Conservation (phyloP, 2,888 invertebrate genomes). For the Aradus depressus region DNA sequence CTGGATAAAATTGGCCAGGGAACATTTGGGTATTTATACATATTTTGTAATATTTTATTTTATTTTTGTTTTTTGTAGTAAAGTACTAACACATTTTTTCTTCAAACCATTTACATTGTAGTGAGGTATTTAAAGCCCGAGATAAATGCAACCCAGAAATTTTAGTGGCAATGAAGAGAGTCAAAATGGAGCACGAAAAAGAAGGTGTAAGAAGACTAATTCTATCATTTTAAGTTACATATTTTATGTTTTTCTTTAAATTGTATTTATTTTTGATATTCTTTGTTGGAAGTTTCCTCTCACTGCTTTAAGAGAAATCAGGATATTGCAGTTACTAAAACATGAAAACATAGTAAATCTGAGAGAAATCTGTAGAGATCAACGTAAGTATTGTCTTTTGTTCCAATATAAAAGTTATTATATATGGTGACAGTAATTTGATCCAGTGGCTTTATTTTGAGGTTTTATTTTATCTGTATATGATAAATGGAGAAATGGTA, state of each 20-base stretch:
- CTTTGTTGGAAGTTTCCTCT: slow-evolving; percentile 74
- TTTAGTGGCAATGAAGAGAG: slow-evolving; percentile 97
- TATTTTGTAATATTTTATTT: neutral
- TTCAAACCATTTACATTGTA: too few species aligned
- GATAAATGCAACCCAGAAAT: slow-evolving; percentile 75
- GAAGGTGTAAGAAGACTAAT: slow-evolving; percentile 63
- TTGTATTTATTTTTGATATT: neutral
- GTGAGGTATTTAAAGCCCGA: slow-evolving; percentile 95
- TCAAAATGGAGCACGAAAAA: slow-evolving; percentile 98
- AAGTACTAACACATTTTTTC: too few species aligned
- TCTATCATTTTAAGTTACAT: neutral
- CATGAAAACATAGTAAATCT: slow-evolving; percentile 96
- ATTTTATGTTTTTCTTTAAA: neutral
- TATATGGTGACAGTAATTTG: neutral
- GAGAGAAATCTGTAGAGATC: slow-evolving; percentile 91
- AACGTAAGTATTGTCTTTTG: slow-evolving; percentile 52
- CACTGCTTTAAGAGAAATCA: slow-evolving; percentile 92
- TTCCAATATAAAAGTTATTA: too few species aligned
- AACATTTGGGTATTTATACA: slow-evolving; percentile 69
- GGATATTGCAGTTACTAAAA: slow-evolving; percentile 84
- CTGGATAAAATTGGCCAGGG: slow-evolving; percentile 98
- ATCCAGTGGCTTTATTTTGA: too few species aligned
- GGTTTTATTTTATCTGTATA: too few species aligned
- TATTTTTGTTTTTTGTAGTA: slow-evolving; percentile 31
- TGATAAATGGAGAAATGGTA: too few species aligned